Conservation (phyloP, 1,140 invertebrate genomes). For the Potamilus streckersoni region DNA sequence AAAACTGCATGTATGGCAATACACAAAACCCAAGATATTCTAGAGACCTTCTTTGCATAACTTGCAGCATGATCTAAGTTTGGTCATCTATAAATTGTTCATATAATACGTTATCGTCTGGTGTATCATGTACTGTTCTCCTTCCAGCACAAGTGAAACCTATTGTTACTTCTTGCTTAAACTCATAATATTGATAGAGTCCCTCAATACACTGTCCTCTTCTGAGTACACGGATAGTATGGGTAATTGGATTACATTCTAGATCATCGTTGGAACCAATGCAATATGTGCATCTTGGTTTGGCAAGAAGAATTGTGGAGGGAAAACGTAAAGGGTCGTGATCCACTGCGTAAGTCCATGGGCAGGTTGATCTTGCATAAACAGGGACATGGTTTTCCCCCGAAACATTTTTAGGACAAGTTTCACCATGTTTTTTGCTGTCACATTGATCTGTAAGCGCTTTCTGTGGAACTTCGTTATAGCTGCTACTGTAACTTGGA, state of each 20-base stretch:
- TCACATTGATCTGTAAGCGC: too few species aligned
- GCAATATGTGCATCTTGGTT: slow-evolving; percentile 13
- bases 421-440: neutral
- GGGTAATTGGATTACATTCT: slow-evolving; percentile 7
- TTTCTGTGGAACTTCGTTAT: too few species aligned
- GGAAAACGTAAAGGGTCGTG: slow-evolving; percentile 16
- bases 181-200: neutral
- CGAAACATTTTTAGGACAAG: slow-evolving; percentile 1
- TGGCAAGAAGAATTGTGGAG: slow-evolving; percentile 12
- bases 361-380: slow-evolving; percentile 21
- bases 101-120: too few species aligned
- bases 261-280: neutral
- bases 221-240: slow-evolving; percentile 3
- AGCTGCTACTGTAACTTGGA: too few species aligned
- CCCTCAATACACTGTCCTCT: neutral
- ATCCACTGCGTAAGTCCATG: slow-evolving; percentile 17
- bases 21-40: too few species aligned
- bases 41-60: too few species aligned
- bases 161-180: neutral
- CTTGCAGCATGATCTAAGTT: too few species aligned
- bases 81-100: too few species aligned
- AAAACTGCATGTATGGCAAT: too few species aligned
- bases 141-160: slow-evolving; percentile 15
- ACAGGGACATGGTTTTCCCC: slow-evolving; percentile 7
- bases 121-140: neutral